Percentiles rank a stretch among this genome's conserved stretches.
Evolutionary conservation across 2,797 vertebrate genomes (phyloP).

Genomic region (Leuciscus waleckii): DNA sequence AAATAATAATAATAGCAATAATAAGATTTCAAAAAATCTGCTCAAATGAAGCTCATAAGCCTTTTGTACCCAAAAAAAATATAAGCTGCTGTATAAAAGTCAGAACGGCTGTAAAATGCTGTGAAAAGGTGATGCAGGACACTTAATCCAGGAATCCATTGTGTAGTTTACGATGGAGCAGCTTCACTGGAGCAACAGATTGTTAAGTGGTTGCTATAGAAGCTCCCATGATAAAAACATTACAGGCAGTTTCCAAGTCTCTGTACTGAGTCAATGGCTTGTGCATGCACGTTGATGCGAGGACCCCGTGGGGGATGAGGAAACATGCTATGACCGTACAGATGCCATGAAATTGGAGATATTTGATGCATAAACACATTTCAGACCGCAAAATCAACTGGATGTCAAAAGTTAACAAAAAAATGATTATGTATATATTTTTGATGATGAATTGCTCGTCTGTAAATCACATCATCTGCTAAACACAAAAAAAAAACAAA

Average conservation of each 20-base stretch:
- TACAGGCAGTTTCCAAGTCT: slow-evolving; percentile 18
- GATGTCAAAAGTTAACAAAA: no score
- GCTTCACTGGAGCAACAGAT: slow-evolving; percentile 47
- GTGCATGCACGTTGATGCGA: neutral
- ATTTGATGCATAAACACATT: slow-evolving; percentile 28
- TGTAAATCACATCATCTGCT: neutral
- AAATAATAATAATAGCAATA: neutral
- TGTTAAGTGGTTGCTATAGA: slow-evolving; percentile 47
- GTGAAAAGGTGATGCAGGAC: slow-evolving; percentile 8
- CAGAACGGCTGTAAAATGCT: slow-evolving; percentile 13
- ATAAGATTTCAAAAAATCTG: neutral
- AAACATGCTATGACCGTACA: neutral
- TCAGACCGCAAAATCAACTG: neutral
- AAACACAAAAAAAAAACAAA: no score
- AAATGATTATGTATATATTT: neutral
- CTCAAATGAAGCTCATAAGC: neutral
- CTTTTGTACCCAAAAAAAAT: neutral
- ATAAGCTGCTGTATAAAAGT: neutral
- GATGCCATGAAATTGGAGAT: slow-evolving; percentile 37
- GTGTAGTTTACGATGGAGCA: slow-evolving; percentile 35
- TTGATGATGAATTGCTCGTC: neutral
- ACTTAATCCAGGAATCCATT: slow-evolving; percentile 34
- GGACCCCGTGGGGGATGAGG: neutral
- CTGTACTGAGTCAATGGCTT: slow-evolving; percentile 28
- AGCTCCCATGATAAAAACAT: slow-evolving; percentile 35